A percentile compares a stretch with the other conserved stretches of the same genome.
phyloP scores from a whole-genome alignment of 2,797 vertebrate species.

The Poecilia picta region DNA sequence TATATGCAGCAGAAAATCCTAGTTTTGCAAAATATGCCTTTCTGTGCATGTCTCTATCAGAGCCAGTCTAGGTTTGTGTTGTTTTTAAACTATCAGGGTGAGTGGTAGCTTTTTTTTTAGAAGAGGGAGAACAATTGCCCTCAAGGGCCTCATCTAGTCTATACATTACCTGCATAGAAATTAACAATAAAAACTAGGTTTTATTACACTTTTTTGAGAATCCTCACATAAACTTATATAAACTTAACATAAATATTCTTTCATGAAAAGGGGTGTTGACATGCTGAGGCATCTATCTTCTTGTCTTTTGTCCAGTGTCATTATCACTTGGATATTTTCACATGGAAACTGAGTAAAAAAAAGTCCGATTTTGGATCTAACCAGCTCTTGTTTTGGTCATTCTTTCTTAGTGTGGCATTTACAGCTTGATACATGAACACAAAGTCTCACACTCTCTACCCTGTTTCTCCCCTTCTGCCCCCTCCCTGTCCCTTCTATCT shows the following conservation, averaged over 20 bases:
- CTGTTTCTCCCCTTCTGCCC: constrained; percentile 23
- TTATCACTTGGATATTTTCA: constrained; percentile 7
- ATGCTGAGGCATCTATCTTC: background rate
- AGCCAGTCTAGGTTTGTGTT: background rate
- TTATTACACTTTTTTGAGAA: background rate
- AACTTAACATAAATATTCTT: background rate
- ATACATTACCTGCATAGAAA: background rate
- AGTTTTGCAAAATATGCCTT: background rate
- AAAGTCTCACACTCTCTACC: constrained; percentile 61
- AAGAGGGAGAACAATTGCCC: background rate
- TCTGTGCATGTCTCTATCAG: background rate
- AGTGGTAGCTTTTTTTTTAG: background rate
- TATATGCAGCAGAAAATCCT: background rate
- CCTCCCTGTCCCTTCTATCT: constrained; percentile 41
- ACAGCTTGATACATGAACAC: constrained; percentile 42
- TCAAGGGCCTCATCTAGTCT: background rate
- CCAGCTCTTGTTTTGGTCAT: constrained; percentile 5
- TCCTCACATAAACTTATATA: background rate
- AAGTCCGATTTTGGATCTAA: constrained; percentile 19
- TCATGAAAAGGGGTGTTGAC: background rate
- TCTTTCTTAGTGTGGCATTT: constrained; percentile 36
- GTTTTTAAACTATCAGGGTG: background rate
- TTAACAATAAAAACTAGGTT: no score
- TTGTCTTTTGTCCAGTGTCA: constrained; percentile 3
- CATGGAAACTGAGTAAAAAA: constrained; percentile 17